These are phyloP conservation scores for Rousettus leschenaultii DNA, from an alignment of 2,113 vertebrate genomes.

Conservation along the genomic window DNA sequence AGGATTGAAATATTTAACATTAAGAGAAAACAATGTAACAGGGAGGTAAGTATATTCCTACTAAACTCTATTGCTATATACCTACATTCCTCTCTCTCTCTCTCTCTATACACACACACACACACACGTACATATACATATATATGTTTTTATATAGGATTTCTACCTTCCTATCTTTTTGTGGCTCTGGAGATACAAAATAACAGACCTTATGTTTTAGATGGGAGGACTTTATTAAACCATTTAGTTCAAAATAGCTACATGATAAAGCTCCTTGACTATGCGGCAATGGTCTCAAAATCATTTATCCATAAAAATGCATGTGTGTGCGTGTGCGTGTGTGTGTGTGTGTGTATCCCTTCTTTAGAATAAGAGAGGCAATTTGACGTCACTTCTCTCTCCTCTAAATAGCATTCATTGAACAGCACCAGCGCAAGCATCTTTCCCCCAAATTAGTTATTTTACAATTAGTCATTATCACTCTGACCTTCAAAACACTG, in stretches of 20 bases:
- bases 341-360: no score
- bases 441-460: background rate
- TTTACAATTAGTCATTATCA: background rate
- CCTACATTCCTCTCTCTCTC: no score
- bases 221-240: background rate
- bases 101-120: no score
- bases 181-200: background rate
- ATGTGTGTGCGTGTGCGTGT: background rate
- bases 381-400: background rate
- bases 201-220: background rate
- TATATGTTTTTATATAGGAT: no score
- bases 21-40: background rate
- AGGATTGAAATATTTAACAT: background rate
- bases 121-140: no score
- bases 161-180: background rate
- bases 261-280: background rate
- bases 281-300: background rate
- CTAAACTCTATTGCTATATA: background rate
- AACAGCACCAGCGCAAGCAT: background rate
- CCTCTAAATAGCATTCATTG: background rate
- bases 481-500: background rate
- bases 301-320: background rate
- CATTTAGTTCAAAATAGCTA: background rate
- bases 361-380: background rate
- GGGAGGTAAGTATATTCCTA: background rate